These are phyloP conservation scores for Brachypodius melanocephalos DNA, from an alignment of 2,113 vertebrate species.

Conservation along the genomic window DNA sequence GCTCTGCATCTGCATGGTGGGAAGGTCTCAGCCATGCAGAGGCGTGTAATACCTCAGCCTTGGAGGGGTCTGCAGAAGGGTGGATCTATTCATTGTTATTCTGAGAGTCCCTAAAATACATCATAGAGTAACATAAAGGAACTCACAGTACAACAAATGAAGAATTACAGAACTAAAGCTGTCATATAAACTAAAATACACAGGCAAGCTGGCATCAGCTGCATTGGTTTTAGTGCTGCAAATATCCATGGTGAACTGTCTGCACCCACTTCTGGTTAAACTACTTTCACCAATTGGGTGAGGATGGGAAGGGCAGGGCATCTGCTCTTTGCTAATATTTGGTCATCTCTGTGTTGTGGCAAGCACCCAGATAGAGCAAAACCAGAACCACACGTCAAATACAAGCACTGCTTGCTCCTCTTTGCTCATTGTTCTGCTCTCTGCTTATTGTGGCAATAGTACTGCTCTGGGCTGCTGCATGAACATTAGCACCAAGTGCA, in stretches of 20 bases:
- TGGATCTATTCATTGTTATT: not conserved
- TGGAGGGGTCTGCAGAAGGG: not conserved
- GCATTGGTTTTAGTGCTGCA: not conserved
- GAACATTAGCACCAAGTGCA: not conserved
- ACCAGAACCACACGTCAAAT: not conserved
- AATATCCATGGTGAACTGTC: not conserved
- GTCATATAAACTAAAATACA: not conserved
- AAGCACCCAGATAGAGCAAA: not conserved
- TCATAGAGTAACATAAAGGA: not conserved
- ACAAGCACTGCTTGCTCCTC: not conserved
- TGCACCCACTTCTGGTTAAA: rapidly evolving
- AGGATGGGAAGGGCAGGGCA: not conserved
- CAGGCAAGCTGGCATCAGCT: not conserved
- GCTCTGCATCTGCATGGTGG: not conserved
- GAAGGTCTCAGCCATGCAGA: not conserved
- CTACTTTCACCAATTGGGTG: not conserved
- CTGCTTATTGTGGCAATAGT: not conserved
- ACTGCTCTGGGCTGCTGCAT: not conserved
- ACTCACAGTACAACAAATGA: not conserved
- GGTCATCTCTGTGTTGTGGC: not conserved
- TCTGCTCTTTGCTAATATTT: not conserved
- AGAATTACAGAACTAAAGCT: not conserved
- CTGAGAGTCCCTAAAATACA: not conserved
- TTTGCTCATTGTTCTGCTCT: not conserved
- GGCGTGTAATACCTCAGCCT: not conserved